Percentiles rank a stretch among this genome's conserved stretches.
Conservation (phyloP, 2,797 vertebrate species). For the Rousettus madagascariensis region DNA sequence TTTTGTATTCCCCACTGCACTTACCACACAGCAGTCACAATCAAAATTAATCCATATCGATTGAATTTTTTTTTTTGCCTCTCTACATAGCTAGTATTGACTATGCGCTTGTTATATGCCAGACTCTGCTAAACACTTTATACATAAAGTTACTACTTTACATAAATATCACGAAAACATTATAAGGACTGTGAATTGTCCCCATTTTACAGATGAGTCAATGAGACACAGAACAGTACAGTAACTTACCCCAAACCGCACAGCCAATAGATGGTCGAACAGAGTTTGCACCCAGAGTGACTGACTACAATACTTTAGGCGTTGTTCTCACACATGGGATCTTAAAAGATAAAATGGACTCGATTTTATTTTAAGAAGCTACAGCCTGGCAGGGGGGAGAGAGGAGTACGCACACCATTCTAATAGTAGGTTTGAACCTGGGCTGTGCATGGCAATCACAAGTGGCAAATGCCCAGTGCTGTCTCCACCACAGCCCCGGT, state of each 20-base stretch:
- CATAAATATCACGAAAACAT: not conserved
- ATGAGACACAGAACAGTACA: not conserved
- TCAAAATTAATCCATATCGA: not conserved
- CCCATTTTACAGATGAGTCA: not conserved
- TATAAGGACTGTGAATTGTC: not conserved
- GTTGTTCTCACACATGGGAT: not conserved
- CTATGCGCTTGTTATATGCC: not conserved
- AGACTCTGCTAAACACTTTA: not conserved
- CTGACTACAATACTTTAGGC: not conserved
- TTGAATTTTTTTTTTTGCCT: not conserved
- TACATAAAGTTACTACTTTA: not conserved
- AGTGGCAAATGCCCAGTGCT: not conserved
- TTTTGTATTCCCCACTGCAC: not conserved
- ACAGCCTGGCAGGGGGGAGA: not conserved
- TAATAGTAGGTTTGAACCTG: not conserved
- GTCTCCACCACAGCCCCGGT: not conserved
- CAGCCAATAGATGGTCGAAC: not conserved
- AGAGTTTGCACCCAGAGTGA: not conserved
- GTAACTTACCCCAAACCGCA: not conserved
- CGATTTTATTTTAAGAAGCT: not conserved
- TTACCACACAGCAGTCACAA: not conserved
- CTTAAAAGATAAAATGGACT: not conserved
- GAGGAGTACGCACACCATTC: rapidly evolving
- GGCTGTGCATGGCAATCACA: not conserved
- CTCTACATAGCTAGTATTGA: not conserved